Evolutionary conservation across 2,797 vertebrate species (phyloP), one percentile per base, ranked within the genome.

Genomic region (Anableps anableps): DNA sequence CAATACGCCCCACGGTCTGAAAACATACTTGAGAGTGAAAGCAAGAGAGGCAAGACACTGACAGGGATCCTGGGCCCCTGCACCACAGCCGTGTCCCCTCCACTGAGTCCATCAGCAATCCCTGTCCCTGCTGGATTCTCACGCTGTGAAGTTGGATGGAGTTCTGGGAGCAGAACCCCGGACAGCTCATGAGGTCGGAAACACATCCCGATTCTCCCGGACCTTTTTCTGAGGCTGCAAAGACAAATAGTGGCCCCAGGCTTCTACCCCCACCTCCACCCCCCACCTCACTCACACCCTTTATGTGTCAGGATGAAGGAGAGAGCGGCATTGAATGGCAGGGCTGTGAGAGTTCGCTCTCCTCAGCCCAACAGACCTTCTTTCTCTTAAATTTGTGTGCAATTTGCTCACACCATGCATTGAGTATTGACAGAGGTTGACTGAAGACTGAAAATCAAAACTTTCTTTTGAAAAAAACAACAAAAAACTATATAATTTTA

Each of bases 221-320:
- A 94, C 93, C 89, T 90, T 94, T 94, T 94, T 93, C 92, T 93
- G 90, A 87, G 86, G 93, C 94, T 95, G 94, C 93, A 95, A 96
- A 95, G 95, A 96, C 94, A 96, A 96, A 96, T 92, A 96, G 90
- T 86, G 82, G 47, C 85, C 68, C 93, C 89, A 89, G 82, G 88
- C 82, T 72, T 48, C 41, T 45, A 45, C 55, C 71, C 74, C 78
- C 55, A 14, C 76, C 51, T 21, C 80, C 55, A n/a, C 53, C 51
- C 55, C 43, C 31, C 71, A 14, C 78, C 82, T 64, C 86, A 45
- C 86, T 83, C 87, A 77, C 92, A 90, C 92, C 92, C 94, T 94
- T 95, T 95, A 94, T 95, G 93, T 92, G 93, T 94, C 90, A 89
- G 92, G 91, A 93, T 93, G 94, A 92, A 94, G 94, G 93, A 95